Evolutionary conservation across 1,140 invertebrate species (phyloP).

Genomic region (Drosophila mauritiana): DNA sequence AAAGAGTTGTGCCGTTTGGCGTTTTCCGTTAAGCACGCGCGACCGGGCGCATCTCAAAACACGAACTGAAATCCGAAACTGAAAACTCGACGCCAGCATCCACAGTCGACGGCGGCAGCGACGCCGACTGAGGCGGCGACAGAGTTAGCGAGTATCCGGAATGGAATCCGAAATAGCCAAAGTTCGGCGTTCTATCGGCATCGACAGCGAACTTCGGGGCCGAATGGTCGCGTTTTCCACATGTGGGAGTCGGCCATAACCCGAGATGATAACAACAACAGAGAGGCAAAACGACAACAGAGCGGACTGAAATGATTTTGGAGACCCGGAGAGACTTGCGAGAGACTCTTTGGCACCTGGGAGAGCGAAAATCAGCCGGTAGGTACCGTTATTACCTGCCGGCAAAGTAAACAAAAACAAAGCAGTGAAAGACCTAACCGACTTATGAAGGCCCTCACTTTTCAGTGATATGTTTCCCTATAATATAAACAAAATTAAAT

Average conservation of each 20-base stretch:
- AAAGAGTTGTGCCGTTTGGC: conserved; percentile 22
- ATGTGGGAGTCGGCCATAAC: conserved; percentile 40
- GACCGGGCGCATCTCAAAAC: conserved; percentile 81
- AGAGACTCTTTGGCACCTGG: neutral
- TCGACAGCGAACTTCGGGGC: conserved; percentile 30
- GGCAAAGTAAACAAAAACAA: conserved; percentile 59
- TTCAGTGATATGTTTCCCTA: too few relatives aligned
- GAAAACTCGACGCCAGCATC: conserved; percentile 51
- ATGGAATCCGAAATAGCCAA: conserved; percentile 70
- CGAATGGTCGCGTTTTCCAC: conserved; percentile 11
- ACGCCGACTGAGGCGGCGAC: conserved; percentile 5
- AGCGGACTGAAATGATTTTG: conserved; percentile 27
- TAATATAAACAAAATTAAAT: too few relatives aligned
- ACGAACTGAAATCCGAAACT: conserved; percentile 80
- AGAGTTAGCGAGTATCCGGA: conserved; percentile 60
- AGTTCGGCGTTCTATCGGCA: conserved; percentile 33
- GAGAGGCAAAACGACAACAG: conserved; percentile 64
- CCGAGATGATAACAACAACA: conserved; percentile 81
- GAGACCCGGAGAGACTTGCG: conserved; percentile 31
- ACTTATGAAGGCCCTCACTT: neutral
- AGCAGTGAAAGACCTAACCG: neutral
- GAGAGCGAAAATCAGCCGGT: conserved; percentile 59
- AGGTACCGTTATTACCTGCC: conserved; percentile 53
- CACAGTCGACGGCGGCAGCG: conserved; percentile 10
- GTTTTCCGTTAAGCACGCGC: conserved; percentile 73